Percentiles rank a stretch among this genome's conserved stretches.
Conservation (phyloP, 2,888 invertebrate genomes). For the Drosophila pseudotakahashii region DNA sequence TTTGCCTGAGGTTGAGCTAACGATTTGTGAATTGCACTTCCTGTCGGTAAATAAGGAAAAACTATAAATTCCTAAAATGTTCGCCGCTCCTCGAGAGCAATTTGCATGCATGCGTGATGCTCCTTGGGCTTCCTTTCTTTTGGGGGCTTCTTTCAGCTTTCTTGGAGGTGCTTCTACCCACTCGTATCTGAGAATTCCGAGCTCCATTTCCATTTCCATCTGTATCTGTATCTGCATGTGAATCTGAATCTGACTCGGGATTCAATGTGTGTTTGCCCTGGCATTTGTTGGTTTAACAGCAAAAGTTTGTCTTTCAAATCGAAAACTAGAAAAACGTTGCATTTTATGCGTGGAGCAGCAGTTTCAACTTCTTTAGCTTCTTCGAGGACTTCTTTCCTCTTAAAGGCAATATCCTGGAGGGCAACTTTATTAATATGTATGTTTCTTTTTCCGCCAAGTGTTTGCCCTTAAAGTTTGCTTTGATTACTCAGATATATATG, state of each 20-base stretch:
- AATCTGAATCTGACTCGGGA: conserved; percentile 27
- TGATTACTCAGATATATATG: conserved; percentile 39
- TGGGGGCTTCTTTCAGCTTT: neutral
- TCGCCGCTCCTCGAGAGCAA: conserved; percentile 60
- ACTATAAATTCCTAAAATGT: conserved; percentile 78
- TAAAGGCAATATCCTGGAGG: conserved; percentile 62
- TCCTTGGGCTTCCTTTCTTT: conserved; percentile 17
- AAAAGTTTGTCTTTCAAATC: conserved; percentile 81
- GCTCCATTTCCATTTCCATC: conserved; percentile 11
- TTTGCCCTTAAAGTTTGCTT: conserved; percentile 22
- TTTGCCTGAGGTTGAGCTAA: conserved; percentile 61
- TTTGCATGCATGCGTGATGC: conserved; percentile 69
- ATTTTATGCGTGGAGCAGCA: conserved; percentile 49
- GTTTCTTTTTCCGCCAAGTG: conserved; percentile 24
- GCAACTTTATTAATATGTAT: conserved; percentile 33
- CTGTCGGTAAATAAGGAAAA: conserved; percentile 75
- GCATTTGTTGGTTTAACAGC: conserved; percentile 79
- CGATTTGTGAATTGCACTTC: conserved; percentile 82
- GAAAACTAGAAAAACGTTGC: conserved; percentile 75
- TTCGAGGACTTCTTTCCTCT: conserved; percentile 66
- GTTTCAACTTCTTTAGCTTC: conserved; percentile 53
- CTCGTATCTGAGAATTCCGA: conserved; percentile 4
- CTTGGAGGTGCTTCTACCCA: conserved; percentile 34
- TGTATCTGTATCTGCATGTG: conserved; percentile 34
- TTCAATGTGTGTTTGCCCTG: conserved; percentile 34